Base-by-base conservation (phyloP, 2,797 vertebrate genomes). In the Phoxinus dragarum region DNA sequence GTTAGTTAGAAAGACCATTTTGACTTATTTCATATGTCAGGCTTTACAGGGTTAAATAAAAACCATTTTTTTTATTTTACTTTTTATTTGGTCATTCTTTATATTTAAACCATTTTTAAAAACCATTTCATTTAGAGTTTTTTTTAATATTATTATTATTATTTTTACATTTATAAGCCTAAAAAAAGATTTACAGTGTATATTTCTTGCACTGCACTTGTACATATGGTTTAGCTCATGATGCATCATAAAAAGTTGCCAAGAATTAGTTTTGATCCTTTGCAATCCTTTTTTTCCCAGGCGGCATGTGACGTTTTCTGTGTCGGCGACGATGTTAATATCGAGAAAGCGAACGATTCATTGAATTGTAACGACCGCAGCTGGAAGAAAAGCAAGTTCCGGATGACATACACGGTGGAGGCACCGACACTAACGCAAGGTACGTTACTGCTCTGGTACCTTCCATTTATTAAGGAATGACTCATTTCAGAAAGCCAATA, bases 331-430 rank as follows among this genome's bases (percentile, higher is more conserved):
- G 98, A 99, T 0, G 98, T 99, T 86, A 99, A 98, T 94, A 99
- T 99, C 0, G 98, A 99, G 93, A 99, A 99, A 86, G 98, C 98
- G 0, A 97, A 99, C 86, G 95, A 99, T 92, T 98, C 97, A 6
- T 92, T 99, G 90, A 99, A 99, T 92, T 99, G 97, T 93, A 99
- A 99, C 0, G 98, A 99, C 93, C 97, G 97, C 84, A 99, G 98
- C 95, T 99, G 98, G 98, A 99, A 99, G 92, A 98, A 98, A 91
- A 97, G 95, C 96, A 99, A 98, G 90, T 99, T 98, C 94, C 97
- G 98, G 23, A 88, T 99, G 89, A 97, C 96, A 6, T 98, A 97
- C 0, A 96, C 96, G 21, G 97, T 96, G 0, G 97, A 98, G 90
- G 97, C 98, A 0, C 98, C 97, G 0, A 96, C 95, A 19, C 95